These are phyloP conservation scores for Malurus leucopterus DNA, from an alignment of 2,797 vertebrate species.

Conservation along the genomic window DNA sequence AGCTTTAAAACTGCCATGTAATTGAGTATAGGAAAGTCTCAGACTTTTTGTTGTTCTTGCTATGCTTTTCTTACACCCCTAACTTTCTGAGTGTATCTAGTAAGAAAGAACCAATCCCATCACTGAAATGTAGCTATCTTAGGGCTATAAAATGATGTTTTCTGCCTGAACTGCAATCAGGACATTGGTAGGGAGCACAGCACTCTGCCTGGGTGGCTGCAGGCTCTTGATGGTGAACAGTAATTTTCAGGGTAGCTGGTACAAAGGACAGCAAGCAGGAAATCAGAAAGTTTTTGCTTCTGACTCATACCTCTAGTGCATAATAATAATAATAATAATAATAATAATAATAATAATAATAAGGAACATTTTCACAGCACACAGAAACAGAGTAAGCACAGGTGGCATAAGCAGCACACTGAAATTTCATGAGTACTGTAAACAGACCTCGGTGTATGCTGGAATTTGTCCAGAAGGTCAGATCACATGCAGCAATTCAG, in stretches of 20 bases:
- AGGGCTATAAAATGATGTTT: not conserved
- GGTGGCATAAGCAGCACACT: not conserved
- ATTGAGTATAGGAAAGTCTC: not conserved
- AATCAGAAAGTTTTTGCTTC: not conserved
- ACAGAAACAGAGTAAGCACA: not conserved
- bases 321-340: not conserved
- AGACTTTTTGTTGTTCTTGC: not conserved
- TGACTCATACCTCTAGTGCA: not conserved
- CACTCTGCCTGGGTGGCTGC: rapidly evolving
- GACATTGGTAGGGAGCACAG: not conserved
- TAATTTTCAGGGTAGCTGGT: not conserved
- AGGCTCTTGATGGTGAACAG: not conserved
- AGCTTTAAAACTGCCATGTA: not conserved
- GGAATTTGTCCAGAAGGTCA: not conserved
- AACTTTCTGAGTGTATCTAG: not conserved
- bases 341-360: not conserved
- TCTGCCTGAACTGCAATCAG: not conserved
- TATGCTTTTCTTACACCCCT: not conserved
- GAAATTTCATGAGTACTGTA: not conserved
- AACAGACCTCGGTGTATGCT: rapidly evolving
- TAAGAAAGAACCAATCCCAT: not conserved
- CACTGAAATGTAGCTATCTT: not conserved
- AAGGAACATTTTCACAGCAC: not conserved
- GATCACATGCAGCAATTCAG: not conserved
- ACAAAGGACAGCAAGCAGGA: not conserved